phyloP scores from a whole-genome alignment of 2,888 invertebrate genomes.

The Agrochola lota region DNA sequence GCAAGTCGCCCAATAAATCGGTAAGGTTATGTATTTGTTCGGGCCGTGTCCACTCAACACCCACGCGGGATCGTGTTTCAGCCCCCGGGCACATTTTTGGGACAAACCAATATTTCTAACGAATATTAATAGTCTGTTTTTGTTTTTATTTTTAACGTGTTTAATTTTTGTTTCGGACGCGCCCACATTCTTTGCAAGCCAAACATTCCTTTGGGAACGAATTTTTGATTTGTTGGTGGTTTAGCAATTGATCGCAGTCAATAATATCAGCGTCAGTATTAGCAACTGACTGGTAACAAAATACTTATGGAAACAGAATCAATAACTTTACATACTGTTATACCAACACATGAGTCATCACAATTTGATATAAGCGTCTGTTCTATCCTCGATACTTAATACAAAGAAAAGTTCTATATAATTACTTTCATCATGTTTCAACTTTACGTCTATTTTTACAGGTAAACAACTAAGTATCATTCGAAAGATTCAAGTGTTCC shows the following conservation, averaged over 20 bases:
- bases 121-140: conserved; percentile 88
- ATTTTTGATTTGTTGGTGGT: conserved; percentile 45
- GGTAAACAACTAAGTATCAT: conserved; percentile 44
- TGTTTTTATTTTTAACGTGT: conserved; percentile 82
- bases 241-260: conserved; percentile 2
- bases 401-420: not conserved
- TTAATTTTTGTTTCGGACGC: conserved; percentile 81
- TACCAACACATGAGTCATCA: conserved; percentile 9
- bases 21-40: conserved; percentile 76
- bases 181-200: conserved; percentile 81
- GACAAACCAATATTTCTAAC: conserved; percentile 90
- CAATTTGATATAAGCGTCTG: not conserved
- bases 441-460: conserved; percentile 26
- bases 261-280: not conserved
- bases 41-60: conserved; percentile 84
- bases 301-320: not conserved
- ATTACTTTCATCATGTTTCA: conserved; percentile 7
- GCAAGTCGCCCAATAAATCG: conserved; percentile 71
- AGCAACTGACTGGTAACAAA: not conserved
- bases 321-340: not conserved
- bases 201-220: conserved; percentile 73
- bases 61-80: conserved; percentile 87
- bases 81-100: conserved; percentile 89
- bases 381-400: not conserved
- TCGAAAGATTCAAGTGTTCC: conserved; percentile 55